These are phyloP conservation scores for Hypomecis atomaria DNA, from an alignment of 2,888 invertebrate species.

Conservation along the genomic window DNA sequence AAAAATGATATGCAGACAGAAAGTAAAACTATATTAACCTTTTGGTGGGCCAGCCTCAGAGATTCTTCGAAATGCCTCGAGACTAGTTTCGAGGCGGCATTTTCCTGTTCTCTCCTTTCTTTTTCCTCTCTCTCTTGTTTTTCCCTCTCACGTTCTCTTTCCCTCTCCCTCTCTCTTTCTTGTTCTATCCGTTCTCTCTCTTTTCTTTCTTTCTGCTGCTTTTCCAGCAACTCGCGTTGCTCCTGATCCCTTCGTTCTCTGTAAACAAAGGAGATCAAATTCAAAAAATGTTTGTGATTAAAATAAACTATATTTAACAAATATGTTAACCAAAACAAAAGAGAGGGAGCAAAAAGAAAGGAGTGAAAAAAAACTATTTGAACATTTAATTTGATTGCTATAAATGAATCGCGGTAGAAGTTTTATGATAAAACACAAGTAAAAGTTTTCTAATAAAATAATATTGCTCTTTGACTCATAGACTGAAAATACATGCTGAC, in stretches of 20 bases:
- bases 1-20: slow-evolving; percentile 17
- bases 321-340: background rate
- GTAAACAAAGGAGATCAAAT: slow-evolving; percentile 54
- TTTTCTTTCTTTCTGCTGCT: slow-evolving; percentile 87
- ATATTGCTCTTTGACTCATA: too few relatives aligned
- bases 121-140: slow-evolving; percentile 83
- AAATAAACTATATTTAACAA: slow-evolving; percentile 4
- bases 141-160: slow-evolving; percentile 80
- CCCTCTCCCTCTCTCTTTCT: slow-evolving; percentile 82
- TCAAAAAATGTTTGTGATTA: slow-evolving; percentile 20
- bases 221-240: slow-evolving; percentile 86
- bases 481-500: too few relatives aligned
- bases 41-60: slow-evolving; percentile 90
- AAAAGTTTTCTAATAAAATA: too few relatives aligned
- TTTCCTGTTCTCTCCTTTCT: slow-evolving; percentile 86
- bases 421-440: too few relatives aligned
- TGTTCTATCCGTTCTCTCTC: slow-evolving; percentile 87
- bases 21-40: slow-evolving; percentile 78
- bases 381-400: background rate
- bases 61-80: slow-evolving; percentile 96
- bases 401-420: background rate
- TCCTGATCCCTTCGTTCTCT: slow-evolving; percentile 81
- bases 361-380: background rate
- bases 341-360: slow-evolving; percentile 30
- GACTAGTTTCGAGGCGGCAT: slow-evolving; percentile 92